Evolutionary conservation across 37 sponge, comb jelly and placozoan species (phyloP).

Genomic region (Bolinopsis microptera): DNA sequence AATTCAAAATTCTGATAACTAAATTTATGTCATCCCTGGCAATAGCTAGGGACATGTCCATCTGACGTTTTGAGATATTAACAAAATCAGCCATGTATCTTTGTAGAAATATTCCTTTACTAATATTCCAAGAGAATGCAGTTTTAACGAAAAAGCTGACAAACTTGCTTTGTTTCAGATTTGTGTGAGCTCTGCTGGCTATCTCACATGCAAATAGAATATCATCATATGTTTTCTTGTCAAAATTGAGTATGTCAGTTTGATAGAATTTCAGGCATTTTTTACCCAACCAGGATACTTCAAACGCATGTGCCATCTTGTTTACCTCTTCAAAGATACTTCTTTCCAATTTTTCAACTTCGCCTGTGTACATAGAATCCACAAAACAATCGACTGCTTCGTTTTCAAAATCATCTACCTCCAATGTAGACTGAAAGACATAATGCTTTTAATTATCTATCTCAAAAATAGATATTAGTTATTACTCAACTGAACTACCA

Average conservation of each 20-base stretch:
- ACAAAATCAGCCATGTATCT: neutral
- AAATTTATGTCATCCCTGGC: neutral
- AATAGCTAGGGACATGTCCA: neutral
- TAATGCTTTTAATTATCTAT: no score
- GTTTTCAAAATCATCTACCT: neutral
- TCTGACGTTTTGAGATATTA: neutral
- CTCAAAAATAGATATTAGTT: no score
- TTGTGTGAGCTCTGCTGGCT: neutral
- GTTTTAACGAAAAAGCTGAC: neutral
- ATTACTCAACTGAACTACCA: no score
- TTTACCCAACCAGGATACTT: neutral
- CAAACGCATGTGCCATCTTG: neutral
- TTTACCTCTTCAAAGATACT: neutral
- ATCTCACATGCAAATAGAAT: neutral
- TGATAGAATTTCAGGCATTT: neutral
- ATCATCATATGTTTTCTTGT: neutral
- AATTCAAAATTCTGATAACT: neutral
- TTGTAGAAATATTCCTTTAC: neutral
- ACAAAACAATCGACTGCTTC: neutral
- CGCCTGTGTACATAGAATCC: neutral
- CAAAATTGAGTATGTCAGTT: neutral
- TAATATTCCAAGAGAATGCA: neutral
- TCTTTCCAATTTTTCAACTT: neutral
- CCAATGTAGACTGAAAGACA: neutral
- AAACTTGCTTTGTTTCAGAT: neutral